Evolutionary conservation across 2,888 invertebrate genomes (phyloP).

Genomic region (Salpingus planirostris): DNA sequence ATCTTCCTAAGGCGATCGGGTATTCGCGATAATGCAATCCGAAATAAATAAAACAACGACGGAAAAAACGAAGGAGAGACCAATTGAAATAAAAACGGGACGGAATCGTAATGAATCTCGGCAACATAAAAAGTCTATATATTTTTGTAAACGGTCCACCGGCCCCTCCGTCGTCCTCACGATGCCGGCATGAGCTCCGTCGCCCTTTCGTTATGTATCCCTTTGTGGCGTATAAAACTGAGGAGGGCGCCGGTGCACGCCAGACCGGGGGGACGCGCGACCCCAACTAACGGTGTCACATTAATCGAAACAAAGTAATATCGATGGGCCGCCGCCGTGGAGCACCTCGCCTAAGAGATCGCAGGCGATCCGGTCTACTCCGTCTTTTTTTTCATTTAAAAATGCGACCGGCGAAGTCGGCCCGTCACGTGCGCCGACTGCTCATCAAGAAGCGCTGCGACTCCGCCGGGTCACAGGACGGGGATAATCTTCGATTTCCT

Average conservation of each 20-base stretch:
- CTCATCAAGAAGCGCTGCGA: too few relatives aligned
- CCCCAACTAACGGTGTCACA: conserved; percentile 31
- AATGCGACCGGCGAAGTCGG: too few relatives aligned
- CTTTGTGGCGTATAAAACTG: conserved; percentile 24
- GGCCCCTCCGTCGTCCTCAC: conserved; percentile 18
- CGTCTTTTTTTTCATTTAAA: too few relatives aligned
- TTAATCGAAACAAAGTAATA: conserved; percentile 36
- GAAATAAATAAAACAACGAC: conserved; percentile 12
- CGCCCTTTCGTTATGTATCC: conserved; percentile 17
- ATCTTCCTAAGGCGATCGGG: too few relatives aligned
- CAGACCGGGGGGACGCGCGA: conserved; percentile 23
- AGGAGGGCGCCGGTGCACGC: conserved; percentile 24
- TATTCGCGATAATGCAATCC: too few relatives aligned
- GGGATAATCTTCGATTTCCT: too few relatives aligned
- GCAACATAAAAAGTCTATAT: conserved; percentile 15
- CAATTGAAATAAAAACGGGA: conserved; percentile 11
- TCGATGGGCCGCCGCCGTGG: conserved; percentile 29
- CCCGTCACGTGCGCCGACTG: too few relatives aligned
- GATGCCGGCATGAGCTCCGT: conserved; percentile 19
- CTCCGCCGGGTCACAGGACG: too few relatives aligned
- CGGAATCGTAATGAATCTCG: conserved; percentile 13
- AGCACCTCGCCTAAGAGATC: conserved; percentile 30
- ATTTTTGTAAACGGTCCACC: conserved; percentile 20
- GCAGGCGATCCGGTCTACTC: too few relatives aligned
- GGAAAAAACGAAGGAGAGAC: conserved; percentile 9